Evolutionary conservation across 2,797 vertebrate genomes (phyloP).

Genomic region (Diglossa cyanea): DNA sequence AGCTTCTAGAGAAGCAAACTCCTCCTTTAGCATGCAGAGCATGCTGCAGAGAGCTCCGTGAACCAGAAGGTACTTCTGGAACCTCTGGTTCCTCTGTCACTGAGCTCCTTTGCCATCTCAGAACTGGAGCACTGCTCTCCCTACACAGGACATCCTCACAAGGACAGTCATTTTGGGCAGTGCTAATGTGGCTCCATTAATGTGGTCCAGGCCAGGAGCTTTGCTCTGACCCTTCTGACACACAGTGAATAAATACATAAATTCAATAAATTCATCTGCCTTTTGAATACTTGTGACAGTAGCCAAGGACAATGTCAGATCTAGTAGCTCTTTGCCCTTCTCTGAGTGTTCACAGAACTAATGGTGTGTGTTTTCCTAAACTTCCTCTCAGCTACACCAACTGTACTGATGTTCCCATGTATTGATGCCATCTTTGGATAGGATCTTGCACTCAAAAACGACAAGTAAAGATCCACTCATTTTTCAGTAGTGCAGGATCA

Average conservation of each 20-base stretch:
- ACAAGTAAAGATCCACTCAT: not conserved
- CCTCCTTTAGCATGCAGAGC: not conserved
- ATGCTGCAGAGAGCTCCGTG: not conserved
- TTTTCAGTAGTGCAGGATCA: not conserved
- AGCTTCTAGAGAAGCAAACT: not conserved
- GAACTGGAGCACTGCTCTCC: not conserved
- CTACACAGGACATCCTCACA: not conserved
- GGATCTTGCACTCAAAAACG: not conserved
- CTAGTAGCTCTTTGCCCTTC: not conserved
- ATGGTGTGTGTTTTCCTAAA: not conserved
- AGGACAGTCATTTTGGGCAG: not conserved
- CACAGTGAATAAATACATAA: not conserved
- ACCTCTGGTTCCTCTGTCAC: not conserved
- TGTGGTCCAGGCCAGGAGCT: not conserved
- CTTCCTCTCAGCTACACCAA: not conserved
- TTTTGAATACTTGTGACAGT: not conserved
- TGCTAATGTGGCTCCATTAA: not conserved
- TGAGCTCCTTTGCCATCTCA: not conserved
- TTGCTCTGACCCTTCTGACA: not conserved
- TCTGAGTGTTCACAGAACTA: not conserved
- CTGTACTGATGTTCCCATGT: not conserved
- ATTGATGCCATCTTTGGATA: not conserved
- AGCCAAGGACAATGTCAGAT: not conserved
- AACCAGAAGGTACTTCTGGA: not conserved
- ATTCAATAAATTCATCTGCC: not conserved